phyloP scores from a whole-genome alignment of 2,797 vertebrate species.

The Catharus ustulatus region DNA sequence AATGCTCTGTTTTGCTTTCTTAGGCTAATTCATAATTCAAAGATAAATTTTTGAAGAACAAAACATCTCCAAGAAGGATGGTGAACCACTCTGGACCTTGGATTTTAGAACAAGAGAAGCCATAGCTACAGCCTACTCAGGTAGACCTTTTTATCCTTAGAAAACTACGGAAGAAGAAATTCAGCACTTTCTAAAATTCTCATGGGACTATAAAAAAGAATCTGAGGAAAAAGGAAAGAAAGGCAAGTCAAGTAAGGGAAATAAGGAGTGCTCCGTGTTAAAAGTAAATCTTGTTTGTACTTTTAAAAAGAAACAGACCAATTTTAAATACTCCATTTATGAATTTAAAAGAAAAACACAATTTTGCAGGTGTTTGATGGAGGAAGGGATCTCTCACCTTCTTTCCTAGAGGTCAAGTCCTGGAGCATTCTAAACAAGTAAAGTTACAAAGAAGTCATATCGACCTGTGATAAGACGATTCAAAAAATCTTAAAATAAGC shows the following conservation, averaged over 20 bases:
- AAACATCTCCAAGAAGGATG: not conserved
- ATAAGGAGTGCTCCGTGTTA: not conserved
- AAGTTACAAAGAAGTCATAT: not conserved
- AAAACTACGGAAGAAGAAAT: not conserved
- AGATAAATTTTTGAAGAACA: not conserved
- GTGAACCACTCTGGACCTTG: not conserved
- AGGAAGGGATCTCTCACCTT: not conserved
- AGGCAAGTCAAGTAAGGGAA: not conserved
- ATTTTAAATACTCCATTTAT: not conserved
- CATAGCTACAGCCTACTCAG: not conserved
- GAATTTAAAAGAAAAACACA: not conserved
- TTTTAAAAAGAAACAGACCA: not conserved
- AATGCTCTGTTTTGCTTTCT: not conserved
- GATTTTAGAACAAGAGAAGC: not conserved
- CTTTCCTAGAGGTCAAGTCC: not conserved
- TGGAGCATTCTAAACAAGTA: not conserved
- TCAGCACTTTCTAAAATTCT: not conserved
- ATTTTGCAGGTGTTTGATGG: not conserved
- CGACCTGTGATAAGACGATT: not conserved
- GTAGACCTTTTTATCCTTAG: not conserved
- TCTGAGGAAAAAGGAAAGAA: not conserved
- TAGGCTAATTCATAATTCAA: not conserved
- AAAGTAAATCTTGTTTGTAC: not conserved
- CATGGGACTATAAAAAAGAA: not conserved
- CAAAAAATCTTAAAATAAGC: not conserved